These are phyloP conservation scores for Eupeodes corollae DNA, from an alignment of 1,140 invertebrate species.

Conservation along the genomic window DNA sequence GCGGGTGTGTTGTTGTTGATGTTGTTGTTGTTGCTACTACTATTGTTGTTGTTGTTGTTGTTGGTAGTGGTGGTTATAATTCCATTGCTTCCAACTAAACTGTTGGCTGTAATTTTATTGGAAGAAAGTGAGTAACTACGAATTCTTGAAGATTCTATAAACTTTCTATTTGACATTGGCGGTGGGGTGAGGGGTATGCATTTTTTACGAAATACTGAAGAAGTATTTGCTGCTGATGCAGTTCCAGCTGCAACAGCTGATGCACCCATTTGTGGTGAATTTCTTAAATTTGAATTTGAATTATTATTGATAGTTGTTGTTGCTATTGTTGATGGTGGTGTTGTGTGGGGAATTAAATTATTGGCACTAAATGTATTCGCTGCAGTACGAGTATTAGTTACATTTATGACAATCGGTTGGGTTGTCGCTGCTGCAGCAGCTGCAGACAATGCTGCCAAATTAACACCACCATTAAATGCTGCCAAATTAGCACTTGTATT, in stretches of 20 bases:
- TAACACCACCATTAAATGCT: too few relatives aligned
- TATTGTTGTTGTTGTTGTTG: conserved; percentile 2
- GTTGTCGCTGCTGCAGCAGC: too few relatives aligned
- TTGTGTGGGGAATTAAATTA: too few relatives aligned
- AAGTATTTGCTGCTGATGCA: neutral
- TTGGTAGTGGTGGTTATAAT: neutral
- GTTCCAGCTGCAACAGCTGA: neutral
- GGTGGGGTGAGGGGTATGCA: conserved; percentile 26
- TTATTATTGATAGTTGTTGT: neutral
- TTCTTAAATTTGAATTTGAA: neutral
- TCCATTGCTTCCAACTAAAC: neutral
- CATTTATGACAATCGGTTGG: too few relatives aligned
- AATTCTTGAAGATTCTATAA: conserved; percentile 20
- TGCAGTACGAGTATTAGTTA: too few relatives aligned
- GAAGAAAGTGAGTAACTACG: conserved; percentile 31
- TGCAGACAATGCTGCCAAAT: too few relatives aligned
- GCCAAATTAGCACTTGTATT: too few relatives aligned
- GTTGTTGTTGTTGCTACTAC: neutral
- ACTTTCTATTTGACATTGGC: conserved; percentile 22
- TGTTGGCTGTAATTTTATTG: conserved; percentile 30
- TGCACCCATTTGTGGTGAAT: neutral
- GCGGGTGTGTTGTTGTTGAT: conserved; percentile 6
- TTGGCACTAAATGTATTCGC: too few relatives aligned
- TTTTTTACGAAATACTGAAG: conserved; percentile 8
- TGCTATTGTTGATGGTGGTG: neutral